Evolutionary conservation across 2,797 vertebrate genomes (phyloP).

Genomic region (Bucorvus abyssinicus): DNA sequence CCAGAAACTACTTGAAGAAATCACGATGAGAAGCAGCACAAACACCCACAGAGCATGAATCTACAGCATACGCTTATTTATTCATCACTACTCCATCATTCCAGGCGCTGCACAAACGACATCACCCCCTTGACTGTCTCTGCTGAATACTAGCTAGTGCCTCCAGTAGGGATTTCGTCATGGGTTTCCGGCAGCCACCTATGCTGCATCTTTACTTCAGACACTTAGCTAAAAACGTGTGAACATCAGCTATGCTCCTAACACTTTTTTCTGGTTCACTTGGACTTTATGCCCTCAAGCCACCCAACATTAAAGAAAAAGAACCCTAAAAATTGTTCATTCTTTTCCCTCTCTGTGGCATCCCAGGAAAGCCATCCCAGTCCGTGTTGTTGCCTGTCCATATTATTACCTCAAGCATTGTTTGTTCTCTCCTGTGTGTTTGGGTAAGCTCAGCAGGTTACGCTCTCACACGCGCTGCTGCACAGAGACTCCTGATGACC

Average conservation of each 20-base stretch:
- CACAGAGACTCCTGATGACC: rapidly evolving
- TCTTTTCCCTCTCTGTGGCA: neutral
- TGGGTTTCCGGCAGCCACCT: neutral
- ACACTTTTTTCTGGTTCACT: neutral
- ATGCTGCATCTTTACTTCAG: neutral
- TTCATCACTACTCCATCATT: neutral
- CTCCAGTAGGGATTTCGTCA: neutral
- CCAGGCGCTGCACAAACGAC: neutral
- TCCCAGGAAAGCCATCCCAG: neutral
- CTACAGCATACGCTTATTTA: neutral
- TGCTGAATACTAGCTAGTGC: neutral
- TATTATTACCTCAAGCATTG: neutral
- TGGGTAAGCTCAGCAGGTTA: rapidly evolving
- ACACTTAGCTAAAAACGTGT: neutral
- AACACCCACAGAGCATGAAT: neutral
- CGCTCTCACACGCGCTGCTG: rapidly evolving
- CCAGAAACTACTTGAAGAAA: neutral
- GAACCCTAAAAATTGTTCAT: neutral
- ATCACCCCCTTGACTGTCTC: rapidly evolving
- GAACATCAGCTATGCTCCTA: neutral
- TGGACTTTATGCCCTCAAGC: neutral
- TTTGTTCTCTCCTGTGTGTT: neutral
- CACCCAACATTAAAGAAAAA: neutral
- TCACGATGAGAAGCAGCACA: neutral
- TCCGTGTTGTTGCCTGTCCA: rapidly evolving